Evolutionary conservation across 1,140 invertebrate species (phyloP).

Genomic region (Drosophila sp.): DNA sequence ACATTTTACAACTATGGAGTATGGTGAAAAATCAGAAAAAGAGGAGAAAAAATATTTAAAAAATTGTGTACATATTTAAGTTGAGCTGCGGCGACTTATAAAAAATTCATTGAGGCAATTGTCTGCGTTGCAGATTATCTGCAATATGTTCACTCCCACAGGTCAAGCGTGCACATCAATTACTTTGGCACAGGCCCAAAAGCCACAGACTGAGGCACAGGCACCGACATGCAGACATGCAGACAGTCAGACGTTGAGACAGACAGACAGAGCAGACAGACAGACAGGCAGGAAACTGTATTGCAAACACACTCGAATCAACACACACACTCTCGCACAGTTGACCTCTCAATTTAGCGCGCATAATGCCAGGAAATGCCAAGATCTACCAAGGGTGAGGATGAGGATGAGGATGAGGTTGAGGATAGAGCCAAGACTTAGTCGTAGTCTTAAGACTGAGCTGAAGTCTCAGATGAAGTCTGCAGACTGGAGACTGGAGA

Average conservation of each 20-base stretch:
- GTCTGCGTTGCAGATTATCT: conserved; percentile 84
- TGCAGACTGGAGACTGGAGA: conserved; percentile 5
- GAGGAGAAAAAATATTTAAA: conserved; percentile 3
- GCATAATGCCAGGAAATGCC: conserved; percentile 81
- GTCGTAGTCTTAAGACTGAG: conserved; percentile 2
- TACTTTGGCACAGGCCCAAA: conserved; percentile 82
- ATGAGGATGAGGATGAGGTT: conserved; percentile 36
- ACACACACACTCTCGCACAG: conserved; percentile 48
- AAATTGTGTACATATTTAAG: conserved; percentile 31
- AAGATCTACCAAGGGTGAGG: conserved; percentile 50
- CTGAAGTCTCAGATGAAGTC: too few species aligned
- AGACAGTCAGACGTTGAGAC: conserved; percentile 11
- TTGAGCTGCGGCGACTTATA: conserved; percentile 65
- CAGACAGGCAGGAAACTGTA: conserved; percentile 36
- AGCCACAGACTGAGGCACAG: conserved; percentile 49
- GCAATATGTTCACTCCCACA: conserved; percentile 84
- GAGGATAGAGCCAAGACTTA: conserved; percentile 9
- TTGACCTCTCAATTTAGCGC: conserved; percentile 81
- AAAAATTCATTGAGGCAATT: conserved; percentile 83
- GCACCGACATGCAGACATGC: conserved; percentile 40
- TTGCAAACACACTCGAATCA: conserved; percentile 8
- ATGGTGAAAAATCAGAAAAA: conserved; percentile 52
- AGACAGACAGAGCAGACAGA: conserved; percentile 25
- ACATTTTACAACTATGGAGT: conserved; percentile 67
- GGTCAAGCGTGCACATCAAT: conserved; percentile 84